phyloP scores from a whole-genome alignment of 1,140 invertebrate genomes.

The Watersipora subatra region DNA sequence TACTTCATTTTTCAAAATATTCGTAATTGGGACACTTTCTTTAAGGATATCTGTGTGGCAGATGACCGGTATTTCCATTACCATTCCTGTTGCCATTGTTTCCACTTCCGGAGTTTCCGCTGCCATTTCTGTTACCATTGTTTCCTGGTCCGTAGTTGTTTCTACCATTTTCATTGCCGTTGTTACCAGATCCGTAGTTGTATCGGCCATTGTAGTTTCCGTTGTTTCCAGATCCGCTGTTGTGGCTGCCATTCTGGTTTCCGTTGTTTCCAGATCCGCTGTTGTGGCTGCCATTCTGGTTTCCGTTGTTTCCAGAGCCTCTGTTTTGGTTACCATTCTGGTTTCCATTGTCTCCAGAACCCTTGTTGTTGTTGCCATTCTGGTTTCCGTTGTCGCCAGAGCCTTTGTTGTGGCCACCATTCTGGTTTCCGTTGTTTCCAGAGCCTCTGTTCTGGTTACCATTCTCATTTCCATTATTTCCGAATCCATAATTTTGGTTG shows the following conservation, averaged over 20 bases:
- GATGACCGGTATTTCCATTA: too few species aligned
- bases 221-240: background rate
- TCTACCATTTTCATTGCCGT: too few species aligned
- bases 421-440: background rate
- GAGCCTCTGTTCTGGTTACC: background rate
- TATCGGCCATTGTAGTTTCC: background rate
- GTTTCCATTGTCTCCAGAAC: background rate
- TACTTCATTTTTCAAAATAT: too few species aligned
- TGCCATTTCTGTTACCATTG: too few species aligned
- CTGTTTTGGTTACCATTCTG: background rate
- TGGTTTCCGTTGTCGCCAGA: background rate
- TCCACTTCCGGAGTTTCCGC: too few species aligned
- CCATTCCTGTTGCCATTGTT: too few species aligned
- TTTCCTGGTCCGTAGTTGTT: too few species aligned
- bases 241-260: background rate
- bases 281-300: background rate
- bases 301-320: background rate
- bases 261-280: background rate
- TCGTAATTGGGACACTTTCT: too few species aligned
- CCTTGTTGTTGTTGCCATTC: background rate
- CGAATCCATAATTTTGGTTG: background rate
- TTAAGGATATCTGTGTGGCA: too few species aligned
- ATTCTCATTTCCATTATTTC: background rate
- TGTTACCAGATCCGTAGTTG: background rate
- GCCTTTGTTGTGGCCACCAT: background rate